Conservation (phyloP, 2,888 invertebrate species). For the Pyrochroa serraticornis region DNA sequence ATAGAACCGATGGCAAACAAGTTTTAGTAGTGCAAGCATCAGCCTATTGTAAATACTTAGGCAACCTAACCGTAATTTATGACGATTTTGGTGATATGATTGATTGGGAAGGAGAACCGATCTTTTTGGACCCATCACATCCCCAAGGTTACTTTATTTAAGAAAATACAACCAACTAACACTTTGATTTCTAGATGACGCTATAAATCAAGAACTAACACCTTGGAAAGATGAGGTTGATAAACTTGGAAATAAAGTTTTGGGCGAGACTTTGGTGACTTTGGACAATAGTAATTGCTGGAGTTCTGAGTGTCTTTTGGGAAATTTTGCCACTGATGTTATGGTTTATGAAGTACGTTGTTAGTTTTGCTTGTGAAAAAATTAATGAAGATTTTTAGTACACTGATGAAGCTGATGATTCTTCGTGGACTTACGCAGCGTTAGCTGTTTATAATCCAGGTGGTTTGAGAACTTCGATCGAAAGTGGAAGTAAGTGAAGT, state of each 20-base stretch:
- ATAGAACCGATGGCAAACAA: conserved; percentile 61
- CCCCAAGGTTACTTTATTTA: conserved; percentile 25
- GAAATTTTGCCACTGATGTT: conserved; percentile 74
- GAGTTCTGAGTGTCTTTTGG: conserved; percentile 73
- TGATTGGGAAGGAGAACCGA: conserved; percentile 71
- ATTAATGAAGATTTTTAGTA: conserved; percentile 53
- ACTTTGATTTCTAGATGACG: conserved; percentile 30
- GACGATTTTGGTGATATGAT: conserved; percentile 69
- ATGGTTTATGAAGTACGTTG: conserved; percentile 67
- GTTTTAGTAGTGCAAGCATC: conserved; percentile 76
- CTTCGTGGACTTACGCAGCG: conserved; percentile 70
- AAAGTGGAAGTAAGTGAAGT: conserved; percentile 62
- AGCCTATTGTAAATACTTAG: conserved; percentile 76
- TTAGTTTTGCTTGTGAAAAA: background rate
- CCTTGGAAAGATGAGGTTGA: conserved; percentile 38
- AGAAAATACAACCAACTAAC: background rate
- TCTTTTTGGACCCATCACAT: conserved; percentile 65
- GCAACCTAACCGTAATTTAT: conserved; percentile 74
- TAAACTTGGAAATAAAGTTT: conserved; percentile 29
- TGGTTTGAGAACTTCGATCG: conserved; percentile 70
- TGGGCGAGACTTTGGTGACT: conserved; percentile 38
- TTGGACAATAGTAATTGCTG: conserved; percentile 64
- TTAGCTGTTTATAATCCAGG: conserved; percentile 72
- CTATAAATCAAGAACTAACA: conserved; percentile 32
- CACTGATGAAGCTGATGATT: conserved; percentile 57